Base-by-base conservation (phyloP, 1,140 invertebrate genomes). In the Melipona quadrifasciata region DNA sequence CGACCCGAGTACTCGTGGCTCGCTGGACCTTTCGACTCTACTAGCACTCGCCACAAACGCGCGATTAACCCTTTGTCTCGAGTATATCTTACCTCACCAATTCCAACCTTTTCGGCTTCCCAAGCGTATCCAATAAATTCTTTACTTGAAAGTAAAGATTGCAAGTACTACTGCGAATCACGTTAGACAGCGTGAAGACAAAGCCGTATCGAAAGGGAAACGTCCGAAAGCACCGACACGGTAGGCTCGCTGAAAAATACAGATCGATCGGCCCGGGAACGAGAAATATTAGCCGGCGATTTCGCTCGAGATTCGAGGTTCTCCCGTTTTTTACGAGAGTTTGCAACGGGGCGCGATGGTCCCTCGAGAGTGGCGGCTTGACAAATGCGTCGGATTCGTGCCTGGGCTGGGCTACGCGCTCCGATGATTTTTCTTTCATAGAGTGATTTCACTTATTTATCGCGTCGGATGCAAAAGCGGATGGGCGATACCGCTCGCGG, bases 401-500 rank as follows among this genome's bases (percentile, higher is more conserved):
- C 73, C 51, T 19, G 34, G 39, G 39, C 39, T 47, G 39, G 6
- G 65, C 27, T 51, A 57, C 3, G 74, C 65, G 11, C 39, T 47
- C 10, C 75, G 24, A 84, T 79, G 76, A 84, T 84, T 79, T 71
- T 79, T 84, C 82, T 84, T 84, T 84, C 75, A 71, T 64, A 65
- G 39, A 72, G 72, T 84, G 79, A n/a, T n/a, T n/a, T 84, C 82
- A 53, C 78, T 84, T 72, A 79, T 84, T 84, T 79, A 79, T 70
- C 75, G 75, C 6, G 19, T 16, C 21, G 53, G 57, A 47, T 47
- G 74, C 65, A 16, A 78, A 83, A 47, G 39, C 75, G 27, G 70
- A 78, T 53, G 53, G 74, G 70, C 81, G 81, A 51, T 8, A 47
- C 39, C 39, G 39, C 39, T 47, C 39, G 39, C 39, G 39, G 39